Evolutionary conservation across 1,140 invertebrate species (phyloP).

Genomic region (Antheraea mylitta): DNA sequence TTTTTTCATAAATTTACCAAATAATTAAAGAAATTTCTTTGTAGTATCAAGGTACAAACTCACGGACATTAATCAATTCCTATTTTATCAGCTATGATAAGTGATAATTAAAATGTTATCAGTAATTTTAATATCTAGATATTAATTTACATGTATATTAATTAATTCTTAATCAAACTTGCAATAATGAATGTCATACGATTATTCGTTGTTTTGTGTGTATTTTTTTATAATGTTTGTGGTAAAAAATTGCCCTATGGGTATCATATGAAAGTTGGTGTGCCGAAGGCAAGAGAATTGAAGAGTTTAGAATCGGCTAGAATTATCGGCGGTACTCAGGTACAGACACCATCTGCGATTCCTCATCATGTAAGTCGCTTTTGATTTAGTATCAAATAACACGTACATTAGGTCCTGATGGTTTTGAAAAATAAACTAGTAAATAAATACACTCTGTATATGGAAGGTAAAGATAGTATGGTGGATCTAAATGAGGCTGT

Average conservation of each 20-base stretch:
- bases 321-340: slow-evolving; percentile 44
- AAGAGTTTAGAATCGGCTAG: slow-evolving; percentile 20
- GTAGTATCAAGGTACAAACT: too few relatives aligned
- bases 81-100: slow-evolving; percentile 16
- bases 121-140: slow-evolving; percentile 10
- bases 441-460: too few relatives aligned
- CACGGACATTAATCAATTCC: not conserved
- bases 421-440: too few relatives aligned
- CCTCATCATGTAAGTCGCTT: slow-evolving; percentile 41
- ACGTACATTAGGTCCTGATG: too few relatives aligned
- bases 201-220: slow-evolving; percentile 15
- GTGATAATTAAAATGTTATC: not conserved
- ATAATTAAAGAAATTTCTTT: too few relatives aligned
- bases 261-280: slow-evolving; percentile 41
- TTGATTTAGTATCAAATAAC: not conserved
- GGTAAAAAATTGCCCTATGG: slow-evolving; percentile 17
- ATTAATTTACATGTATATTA: not conserved
- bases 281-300: slow-evolving; percentile 34
- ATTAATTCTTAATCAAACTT: slow-evolving; percentile 10
- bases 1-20: too few relatives aligned
- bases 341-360: slow-evolving; percentile 22
- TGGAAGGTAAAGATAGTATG: too few relatives aligned
- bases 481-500: too few relatives aligned
- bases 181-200: slow-evolving; percentile 5
- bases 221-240: not conserved